phyloP scores from a whole-genome alignment of 1,140 invertebrate genomes.

The Philopotamus ludificatus region DNA sequence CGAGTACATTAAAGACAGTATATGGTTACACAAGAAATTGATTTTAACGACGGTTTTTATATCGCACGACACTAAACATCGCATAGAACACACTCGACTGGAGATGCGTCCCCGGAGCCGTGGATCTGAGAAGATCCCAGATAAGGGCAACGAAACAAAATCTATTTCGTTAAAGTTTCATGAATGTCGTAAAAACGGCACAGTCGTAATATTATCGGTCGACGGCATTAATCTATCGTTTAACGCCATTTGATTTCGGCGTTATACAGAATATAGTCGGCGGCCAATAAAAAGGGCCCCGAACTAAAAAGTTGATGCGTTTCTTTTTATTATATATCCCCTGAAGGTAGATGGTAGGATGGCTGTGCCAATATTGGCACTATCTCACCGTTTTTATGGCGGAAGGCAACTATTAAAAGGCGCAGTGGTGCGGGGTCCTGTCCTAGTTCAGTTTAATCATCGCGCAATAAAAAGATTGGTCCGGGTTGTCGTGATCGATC shows the following conservation, averaged over 20 bases:
- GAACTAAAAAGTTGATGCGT: conserved; percentile 2
- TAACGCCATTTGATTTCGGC: neutral
- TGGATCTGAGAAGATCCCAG: no score
- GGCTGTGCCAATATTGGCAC: neutral
- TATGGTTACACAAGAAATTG: no score
- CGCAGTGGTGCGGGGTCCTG: neutral
- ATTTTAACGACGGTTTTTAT: no score
- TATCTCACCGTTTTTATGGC: conserved; percentile 13
- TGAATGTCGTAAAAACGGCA: neutral
- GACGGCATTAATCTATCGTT: conserved; percentile 1
- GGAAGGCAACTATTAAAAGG: conserved; percentile 8
- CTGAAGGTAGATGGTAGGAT: neutral
- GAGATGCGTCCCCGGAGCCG: no score
- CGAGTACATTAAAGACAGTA: no score
- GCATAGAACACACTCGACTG: no score
- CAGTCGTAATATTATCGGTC: neutral
- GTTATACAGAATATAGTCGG: neutral
- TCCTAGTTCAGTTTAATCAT: conserved; percentile 30
- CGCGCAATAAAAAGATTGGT: conserved; percentile 36
- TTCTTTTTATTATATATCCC: neutral
- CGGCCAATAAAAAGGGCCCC: conserved; percentile 1
- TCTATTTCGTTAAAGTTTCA: neutral
- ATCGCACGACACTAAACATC: no score
- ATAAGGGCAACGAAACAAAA: neutral
- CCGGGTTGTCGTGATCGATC: conserved; percentile 24